These are phyloP conservation scores for Corythoichthys intestinalis DNA, from an alignment of 2,113 vertebrate genomes.

Conservation along the genomic window DNA sequence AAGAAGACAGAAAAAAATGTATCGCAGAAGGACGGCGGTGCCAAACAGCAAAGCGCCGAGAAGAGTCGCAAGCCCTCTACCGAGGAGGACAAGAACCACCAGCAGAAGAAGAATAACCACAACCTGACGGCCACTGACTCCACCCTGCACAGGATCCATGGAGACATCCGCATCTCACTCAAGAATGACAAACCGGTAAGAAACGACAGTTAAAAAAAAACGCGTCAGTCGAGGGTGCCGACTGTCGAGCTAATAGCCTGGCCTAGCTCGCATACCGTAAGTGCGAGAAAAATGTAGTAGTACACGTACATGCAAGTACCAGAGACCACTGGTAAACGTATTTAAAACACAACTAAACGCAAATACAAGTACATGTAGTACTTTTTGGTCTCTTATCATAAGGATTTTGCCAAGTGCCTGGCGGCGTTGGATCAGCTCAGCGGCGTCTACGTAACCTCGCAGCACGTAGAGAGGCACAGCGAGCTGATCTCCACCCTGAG, in stretches of 20 bases:
- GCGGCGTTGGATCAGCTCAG: slow-evolving; percentile 87
- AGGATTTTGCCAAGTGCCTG: slow-evolving; percentile 90
- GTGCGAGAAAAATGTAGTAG: too few species aligned
- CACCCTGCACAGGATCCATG: slow-evolving; percentile 87
- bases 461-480: slow-evolving; percentile 92
- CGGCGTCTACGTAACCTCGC: slow-evolving; percentile 85
- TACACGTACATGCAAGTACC: too few species aligned
- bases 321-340: too few species aligned
- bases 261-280: too few species aligned
- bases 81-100: background rate
- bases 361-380: too few species aligned
- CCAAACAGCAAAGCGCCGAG: background rate
- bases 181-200: slow-evolving; percentile 91
- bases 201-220: slow-evolving; percentile 9
- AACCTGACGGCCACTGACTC: slow-evolving; percentile 77
- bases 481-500: slow-evolving; percentile 89
- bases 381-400: slow-evolving; percentile 31
- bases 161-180: slow-evolving; percentile 92
- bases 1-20: background rate
- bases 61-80: background rate
- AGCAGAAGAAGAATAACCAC: background rate
- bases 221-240: too few species aligned
- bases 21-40: background rate
- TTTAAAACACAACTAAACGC: too few species aligned
- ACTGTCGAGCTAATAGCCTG: too few species aligned